Evolutionary conservation across 2,113 vertebrate genomes (phyloP).

Genomic region (Toxotes jaculatrix): DNA sequence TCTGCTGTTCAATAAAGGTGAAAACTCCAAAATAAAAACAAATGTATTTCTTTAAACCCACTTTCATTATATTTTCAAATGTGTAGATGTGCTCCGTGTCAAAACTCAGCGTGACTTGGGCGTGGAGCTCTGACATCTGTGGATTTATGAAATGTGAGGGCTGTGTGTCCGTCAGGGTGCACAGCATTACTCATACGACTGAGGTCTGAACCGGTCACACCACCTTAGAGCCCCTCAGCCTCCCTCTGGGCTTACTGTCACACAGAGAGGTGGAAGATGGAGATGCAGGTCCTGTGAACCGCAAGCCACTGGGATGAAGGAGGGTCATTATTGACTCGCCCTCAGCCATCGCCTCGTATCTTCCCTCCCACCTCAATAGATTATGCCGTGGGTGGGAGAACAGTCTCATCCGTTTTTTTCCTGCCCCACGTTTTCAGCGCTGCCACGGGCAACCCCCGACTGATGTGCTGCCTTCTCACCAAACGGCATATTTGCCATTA

Average conservation of each 20-base stretch:
- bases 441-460: conserved; percentile 35
- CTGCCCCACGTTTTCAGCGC: conserved; percentile 14
- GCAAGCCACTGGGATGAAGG: conserved; percentile 44
- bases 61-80: background rate
- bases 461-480: conserved; percentile 36
- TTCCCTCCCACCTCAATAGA: conserved; percentile 36
- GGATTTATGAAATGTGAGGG: conserved; percentile 19
- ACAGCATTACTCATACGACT: conserved; percentile 23
- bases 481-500: conserved; percentile 61
- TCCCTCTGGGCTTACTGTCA: conserved; percentile 16
- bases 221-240: conserved; percentile 4
- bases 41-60: background rate
- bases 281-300: conserved; percentile 15
- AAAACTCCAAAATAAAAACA: background rate
- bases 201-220: background rate
- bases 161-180: background rate
- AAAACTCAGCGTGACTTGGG: background rate
- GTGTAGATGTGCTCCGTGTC: background rate
- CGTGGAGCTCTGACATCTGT: background rate
- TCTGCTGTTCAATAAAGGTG: background rate
- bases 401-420: conserved; percentile 43
- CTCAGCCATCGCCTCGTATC: conserved; percentile 42
- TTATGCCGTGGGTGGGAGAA: conserved; percentile 43
- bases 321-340: conserved; percentile 61
- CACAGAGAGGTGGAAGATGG: conserved; percentile 45